phyloP scores from a whole-genome alignment of 2,797 vertebrate species.

The Mustela erminea region DNA sequence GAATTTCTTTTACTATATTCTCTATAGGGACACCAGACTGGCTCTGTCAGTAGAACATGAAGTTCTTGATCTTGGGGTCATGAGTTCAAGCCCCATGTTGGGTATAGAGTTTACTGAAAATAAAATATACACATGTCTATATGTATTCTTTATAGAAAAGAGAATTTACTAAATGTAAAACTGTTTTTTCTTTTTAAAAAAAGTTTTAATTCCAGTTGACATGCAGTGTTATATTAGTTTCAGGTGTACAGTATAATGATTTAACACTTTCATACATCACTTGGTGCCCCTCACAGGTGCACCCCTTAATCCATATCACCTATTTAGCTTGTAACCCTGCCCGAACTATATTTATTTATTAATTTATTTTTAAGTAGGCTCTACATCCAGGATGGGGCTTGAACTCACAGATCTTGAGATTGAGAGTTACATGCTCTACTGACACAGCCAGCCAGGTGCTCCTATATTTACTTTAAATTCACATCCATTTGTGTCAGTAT shows the following conservation, averaged over 20 bases:
- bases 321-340: not conserved
- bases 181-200: not conserved
- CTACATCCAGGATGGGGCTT: not conserved
- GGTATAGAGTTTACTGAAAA: not conserved
- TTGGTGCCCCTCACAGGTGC: not conserved
- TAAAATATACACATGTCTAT: not conserved
- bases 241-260: not conserved
- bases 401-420: not conserved
- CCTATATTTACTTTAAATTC: slow-evolving; percentile 46
- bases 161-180: slow-evolving; percentile 48
- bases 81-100: not conserved
- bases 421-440: not conserved
- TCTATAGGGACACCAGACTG: not conserved
- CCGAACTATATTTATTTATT: not conserved
- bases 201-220: not conserved
- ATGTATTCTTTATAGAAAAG: slow-evolving; percentile 26
- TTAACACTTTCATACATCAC: not conserved
- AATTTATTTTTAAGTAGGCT: not conserved
- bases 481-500: slow-evolving; percentile 26
- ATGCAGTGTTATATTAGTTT: not conserved
- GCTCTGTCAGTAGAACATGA: not conserved
- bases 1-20: not conserved
- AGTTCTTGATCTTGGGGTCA: not conserved
- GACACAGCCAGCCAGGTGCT: not conserved
- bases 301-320: not conserved